A percentile compares a stretch with the other conserved stretches of the same genome.
Evolutionary conservation across 1,140 invertebrate species (phyloP).

Genomic region (Microplitis mediator): DNA sequence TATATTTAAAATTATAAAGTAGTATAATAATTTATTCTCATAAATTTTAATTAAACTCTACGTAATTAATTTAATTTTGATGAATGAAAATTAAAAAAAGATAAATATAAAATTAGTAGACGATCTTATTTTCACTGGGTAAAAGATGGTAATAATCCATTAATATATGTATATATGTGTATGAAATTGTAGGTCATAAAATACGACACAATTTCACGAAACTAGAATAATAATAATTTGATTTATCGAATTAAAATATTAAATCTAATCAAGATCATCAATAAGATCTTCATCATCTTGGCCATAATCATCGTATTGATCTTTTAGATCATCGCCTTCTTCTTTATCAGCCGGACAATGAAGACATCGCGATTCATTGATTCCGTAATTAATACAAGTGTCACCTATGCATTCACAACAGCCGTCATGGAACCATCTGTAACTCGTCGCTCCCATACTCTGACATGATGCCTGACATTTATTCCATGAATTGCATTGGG

Average conservation of each 20-base stretch:
- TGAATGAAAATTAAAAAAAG: no score
- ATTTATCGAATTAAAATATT: neutral
- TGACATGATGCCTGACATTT: constrained; percentile 83
- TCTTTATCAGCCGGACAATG: constrained; percentile 48
- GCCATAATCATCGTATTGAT: constrained; percentile 56
- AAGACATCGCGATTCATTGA: constrained; percentile 78
- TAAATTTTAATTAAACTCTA: no score
- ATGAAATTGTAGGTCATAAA: neutral
- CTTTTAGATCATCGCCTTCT: constrained; percentile 43
- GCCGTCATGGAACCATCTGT: constrained; percentile 93
- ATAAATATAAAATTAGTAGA: no score
- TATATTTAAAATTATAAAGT: no score
- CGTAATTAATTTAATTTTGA: no score
- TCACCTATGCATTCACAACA: constrained; percentile 93
- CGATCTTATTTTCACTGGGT: no score
- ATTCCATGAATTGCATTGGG: constrained; percentile 85
- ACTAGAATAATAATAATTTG: neutral
- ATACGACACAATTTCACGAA: neutral
- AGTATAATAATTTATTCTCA: no score
- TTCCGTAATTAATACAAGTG: constrained; percentile 90
- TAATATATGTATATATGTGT: neutral
- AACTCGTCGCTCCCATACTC: constrained; percentile 77
- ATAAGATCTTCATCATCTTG: constrained; percentile 49
- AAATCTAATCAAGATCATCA: constrained; percentile 40
- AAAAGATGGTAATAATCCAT: no score